Evolutionary conservation across 2,888 invertebrate genomes (phyloP), one percentile per base, ranked within the genome.

Genomic region (Osmoderma eremita): DNA sequence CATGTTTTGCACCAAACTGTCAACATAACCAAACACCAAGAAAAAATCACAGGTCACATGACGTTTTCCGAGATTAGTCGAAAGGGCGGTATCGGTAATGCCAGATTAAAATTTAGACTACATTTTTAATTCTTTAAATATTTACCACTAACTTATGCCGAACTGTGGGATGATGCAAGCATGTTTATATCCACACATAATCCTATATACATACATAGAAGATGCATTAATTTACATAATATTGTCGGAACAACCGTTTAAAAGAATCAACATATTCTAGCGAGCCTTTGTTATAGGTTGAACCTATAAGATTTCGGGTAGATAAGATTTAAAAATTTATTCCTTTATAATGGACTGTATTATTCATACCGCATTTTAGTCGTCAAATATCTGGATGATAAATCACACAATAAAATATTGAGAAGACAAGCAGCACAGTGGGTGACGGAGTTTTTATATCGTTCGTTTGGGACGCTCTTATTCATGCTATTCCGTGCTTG

Each of bases 321-420:
- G 45, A 61, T 61, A 61, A 58, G 45, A 45, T 45, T 24, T 20
- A 4, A 58, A 45, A 45, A 61, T 22, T 61, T 61, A 45, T 48
- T 41, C 30, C 30, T 24, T 51, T 51, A 51, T 24, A 51, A 30
- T 20, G 13, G 50, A 13, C 36, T 64, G 53, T 53, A 64, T 64
- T 64, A 64, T 64, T 64, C 64, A 64, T 64, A 12, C 64, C 45
- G 17, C 22, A 50, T 17, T 50, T 41, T 64, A 64, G 53, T 64
- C 64, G 53, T 36, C 53, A 53, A 51, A 51, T 41, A 41, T 51
- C 39, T 39, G 3, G 36, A 53, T 64, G 64, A 64, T 64, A 64
- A 64, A 64, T 64, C 64, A 64, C 53, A 45, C 64, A 42, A 53
- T 64, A 64, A 51, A 64, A 51, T 53, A 64, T 64, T 53, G 42